Base-by-base conservation (phyloP, 1,140 invertebrate species). In the Saxidomus purpurata region DNA sequence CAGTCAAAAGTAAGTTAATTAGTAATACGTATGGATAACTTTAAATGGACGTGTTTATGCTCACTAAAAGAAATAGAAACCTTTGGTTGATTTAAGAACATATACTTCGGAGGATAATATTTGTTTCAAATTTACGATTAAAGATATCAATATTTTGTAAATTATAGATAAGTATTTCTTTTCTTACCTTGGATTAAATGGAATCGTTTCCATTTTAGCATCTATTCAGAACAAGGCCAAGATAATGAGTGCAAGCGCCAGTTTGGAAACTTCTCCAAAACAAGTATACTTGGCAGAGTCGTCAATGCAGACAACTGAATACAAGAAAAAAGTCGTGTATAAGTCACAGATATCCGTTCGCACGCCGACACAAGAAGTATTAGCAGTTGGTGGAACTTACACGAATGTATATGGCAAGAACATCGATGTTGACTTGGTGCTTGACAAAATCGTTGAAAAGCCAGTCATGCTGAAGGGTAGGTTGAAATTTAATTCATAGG, bases 1-100 rank as follows among this genome's bases (percentile, higher is more conserved):
- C 40, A 13, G 31, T 91, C 3, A 87, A 90, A 91, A 55, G 90
- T 92, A 88, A 79, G 38, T n/a, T n/a, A n/a, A n/a, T n/a, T n/a
- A n/a, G n/a, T n/a, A n/a, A n/a, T n/a, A n/a, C n/a, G n/a, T n/a
- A n/a, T n/a, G n/a, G n/a, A n/a, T n/a, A n/a, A n/a, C n/a, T n/a
- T n/a, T 74, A 38, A n/a, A 28, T n/a, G 15, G 43, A 43, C 4
- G 15, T 43, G 43, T n/a, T 8, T 43, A 43, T 15, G 43, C 43
- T 8, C n/a, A n/a, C n/a, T n/a, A n/a, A n/a, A n/a, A n/a, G n/a
- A n/a, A n/a, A n/a, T n/a, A n/a, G n/a, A n/a, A n/a, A n/a, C n/a
- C n/a, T n/a, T n/a, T n/a, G n/a, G n/a, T n/a, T n/a, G n/a, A n/a
- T n/a, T n/a, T n/a, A n/a, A n/a, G n/a, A n/a, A n/a, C n/a, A n/a